A percentile compares a stretch with the other conserved stretches of the same genome.
Conservation (phyloP, 1,140 invertebrate species). For the Drosophila kurseongensis region DNA sequence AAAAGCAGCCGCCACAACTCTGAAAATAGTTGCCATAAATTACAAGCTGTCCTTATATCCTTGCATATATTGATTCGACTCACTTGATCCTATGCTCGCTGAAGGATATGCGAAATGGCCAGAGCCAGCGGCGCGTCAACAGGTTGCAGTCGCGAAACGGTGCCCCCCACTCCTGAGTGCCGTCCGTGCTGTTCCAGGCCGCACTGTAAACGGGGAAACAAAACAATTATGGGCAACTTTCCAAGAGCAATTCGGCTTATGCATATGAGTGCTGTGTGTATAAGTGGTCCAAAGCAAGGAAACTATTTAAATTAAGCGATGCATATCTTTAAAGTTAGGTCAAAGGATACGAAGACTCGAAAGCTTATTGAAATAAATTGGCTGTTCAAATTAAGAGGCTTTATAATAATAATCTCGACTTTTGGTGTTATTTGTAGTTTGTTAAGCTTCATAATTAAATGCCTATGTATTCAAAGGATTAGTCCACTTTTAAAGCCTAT, state of each 20-base stretch:
- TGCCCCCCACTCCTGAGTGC: slow-evolving; percentile 81
- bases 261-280: not conserved
- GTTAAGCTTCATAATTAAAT: not conserved
- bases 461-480: not conserved
- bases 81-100: slow-evolving; percentile 80
- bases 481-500: not conserved
- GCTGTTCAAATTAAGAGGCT: not conserved
- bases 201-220: slow-evolving; percentile 44
- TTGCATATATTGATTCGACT: slow-evolving; percentile 12
- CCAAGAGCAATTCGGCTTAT: slow-evolving; percentile 8
- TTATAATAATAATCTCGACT: not conserved
- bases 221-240: slow-evolving; percentile 42
- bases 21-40: slow-evolving; percentile 32
- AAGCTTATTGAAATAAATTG: not conserved
- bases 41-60: not conserved
- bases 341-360: too few relatives aligned
- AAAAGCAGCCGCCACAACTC: slow-evolving; percentile 83
- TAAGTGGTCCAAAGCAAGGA: not conserved
- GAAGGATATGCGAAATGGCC: slow-evolving; percentile 84
- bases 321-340: not conserved
- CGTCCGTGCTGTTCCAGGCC: slow-evolving; percentile 83
- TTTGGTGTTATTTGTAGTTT: too few relatives aligned
- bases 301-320: slow-evolving; percentile 5
- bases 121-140: slow-evolving; percentile 80
- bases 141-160: slow-evolving; percentile 84